Conservation (phyloP, 2,113 vertebrate genomes). For the Mungos mungo region DNA sequence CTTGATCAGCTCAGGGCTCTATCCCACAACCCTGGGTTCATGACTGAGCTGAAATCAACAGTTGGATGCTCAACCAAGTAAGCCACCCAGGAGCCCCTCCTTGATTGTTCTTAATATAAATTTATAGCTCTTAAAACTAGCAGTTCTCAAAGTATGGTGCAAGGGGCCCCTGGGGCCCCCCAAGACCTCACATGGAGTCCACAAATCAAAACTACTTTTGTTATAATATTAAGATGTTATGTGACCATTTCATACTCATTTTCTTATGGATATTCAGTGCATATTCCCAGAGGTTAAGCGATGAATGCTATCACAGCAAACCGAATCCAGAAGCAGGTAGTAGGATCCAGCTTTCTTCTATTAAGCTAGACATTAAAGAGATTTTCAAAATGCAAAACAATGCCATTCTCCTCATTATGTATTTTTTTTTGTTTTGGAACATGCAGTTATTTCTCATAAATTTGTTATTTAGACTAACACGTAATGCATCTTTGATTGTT, state of each 20-base stretch:
- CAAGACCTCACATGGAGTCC: background rate
- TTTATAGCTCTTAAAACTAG: background rate
- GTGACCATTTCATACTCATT: background rate
- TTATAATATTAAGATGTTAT: background rate
- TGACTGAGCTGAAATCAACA: too few relatives aligned
- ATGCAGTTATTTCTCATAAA: constrained; percentile 3
- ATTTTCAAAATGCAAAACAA: background rate
- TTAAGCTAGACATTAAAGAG: background rate
- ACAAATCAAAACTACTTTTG: background rate
- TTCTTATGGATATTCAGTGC: background rate
- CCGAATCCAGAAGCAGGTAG: background rate
- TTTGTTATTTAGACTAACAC: background rate
- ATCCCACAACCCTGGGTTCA: too few relatives aligned
- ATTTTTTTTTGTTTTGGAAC: background rate
- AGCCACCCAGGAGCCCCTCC: too few relatives aligned
- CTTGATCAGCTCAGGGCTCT: too few relatives aligned
- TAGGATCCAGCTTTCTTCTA: background rate
- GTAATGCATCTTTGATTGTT: background rate
- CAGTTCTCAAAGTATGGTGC: background rate
- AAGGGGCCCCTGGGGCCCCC: background rate
- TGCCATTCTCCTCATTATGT: background rate
- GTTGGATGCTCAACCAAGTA: too few relatives aligned
- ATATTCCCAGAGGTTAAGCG: background rate
- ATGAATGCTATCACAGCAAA: background rate
- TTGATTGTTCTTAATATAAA: too few relatives aligned